phyloP scores from a whole-genome alignment of 2,888 invertebrate species.

The Heliothis peltigera region DNA sequence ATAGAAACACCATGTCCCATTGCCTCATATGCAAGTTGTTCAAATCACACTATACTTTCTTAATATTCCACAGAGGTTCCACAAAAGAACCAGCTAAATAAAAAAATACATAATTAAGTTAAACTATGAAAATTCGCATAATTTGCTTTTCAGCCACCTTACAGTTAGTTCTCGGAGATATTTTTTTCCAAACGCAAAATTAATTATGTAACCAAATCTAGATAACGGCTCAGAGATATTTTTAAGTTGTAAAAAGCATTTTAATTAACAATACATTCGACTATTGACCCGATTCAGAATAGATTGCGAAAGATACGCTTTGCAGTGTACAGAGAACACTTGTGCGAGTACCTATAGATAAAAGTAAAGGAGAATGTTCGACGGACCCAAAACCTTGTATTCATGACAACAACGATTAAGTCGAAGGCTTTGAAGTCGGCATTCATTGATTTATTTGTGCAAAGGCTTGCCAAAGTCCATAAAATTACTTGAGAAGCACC shows the following conservation, averaged over 20 bases:
- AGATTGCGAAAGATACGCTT: constrained; percentile 43
- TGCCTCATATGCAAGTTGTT: constrained; percentile 36
- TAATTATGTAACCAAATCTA: not conserved
- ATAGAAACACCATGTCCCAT: constrained; percentile 21
- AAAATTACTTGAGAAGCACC: constrained; percentile 7
- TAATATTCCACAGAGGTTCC: not conserved
- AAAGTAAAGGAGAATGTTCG: constrained; percentile 57
- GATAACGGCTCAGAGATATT: not conserved
- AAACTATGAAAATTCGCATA: too few relatives aligned
- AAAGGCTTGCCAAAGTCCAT: constrained; percentile 25
- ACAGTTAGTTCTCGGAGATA: too few relatives aligned
- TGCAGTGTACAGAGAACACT: constrained; percentile 22
- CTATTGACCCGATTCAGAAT: constrained; percentile 55
- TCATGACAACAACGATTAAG: constrained; percentile 54
- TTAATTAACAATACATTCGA: constrained; percentile 36
- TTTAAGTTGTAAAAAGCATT: constrained; percentile 25
- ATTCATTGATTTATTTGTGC: constrained; percentile 42
- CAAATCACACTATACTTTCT: not conserved
- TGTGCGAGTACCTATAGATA: constrained; percentile 33
- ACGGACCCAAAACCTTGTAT: constrained; percentile 53
- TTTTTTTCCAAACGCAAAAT: not conserved
- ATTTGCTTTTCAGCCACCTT: too few relatives aligned
- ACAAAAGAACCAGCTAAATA: too few relatives aligned
- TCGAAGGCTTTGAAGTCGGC: constrained; percentile 44
- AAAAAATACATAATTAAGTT: too few relatives aligned